Conservation (phyloP, 2,113 vertebrate species). For the Larimichthys crocea region DNA sequence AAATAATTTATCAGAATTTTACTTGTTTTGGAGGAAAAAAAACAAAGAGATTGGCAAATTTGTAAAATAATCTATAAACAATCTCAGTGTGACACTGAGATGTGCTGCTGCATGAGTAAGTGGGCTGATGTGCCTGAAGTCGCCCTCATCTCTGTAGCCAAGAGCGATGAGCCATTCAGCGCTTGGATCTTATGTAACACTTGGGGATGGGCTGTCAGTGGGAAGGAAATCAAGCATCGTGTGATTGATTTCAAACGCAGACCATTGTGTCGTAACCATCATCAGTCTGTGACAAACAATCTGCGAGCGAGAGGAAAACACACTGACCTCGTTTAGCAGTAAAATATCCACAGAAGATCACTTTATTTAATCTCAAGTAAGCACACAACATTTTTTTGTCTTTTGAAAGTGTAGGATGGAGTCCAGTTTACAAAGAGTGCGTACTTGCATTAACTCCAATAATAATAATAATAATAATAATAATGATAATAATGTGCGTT, state of each 20-base stretch:
- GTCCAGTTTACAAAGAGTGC: slow-evolving; percentile 67
- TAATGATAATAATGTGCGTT: slow-evolving; percentile 31
- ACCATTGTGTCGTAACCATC: slow-evolving; percentile 38
- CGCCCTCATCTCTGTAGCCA: slow-evolving; percentile 65
- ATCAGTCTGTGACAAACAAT: slow-evolving; percentile 45
- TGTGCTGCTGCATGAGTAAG: slow-evolving; percentile 76
- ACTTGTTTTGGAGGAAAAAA: neutral
- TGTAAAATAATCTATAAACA: slow-evolving; percentile 25
- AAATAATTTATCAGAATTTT: neutral
- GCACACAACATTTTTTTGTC: slow-evolving; percentile 70
- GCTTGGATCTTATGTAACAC: slow-evolving; percentile 75
- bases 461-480: neutral
- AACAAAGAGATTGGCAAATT: neutral
- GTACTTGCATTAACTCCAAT: slow-evolving; percentile 56
- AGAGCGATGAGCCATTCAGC: slow-evolving; percentile 64
- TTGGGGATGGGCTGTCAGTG: slow-evolving; percentile 57
- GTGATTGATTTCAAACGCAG: slow-evolving; percentile 66
- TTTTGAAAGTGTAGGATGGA: slow-evolving; percentile 57
- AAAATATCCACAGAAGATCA: slow-evolving; percentile 75
- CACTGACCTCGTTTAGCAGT: slow-evolving; percentile 59
- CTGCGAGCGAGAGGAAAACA: slow-evolving; percentile 56
- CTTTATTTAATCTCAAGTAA: slow-evolving; percentile 83
- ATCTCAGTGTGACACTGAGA: slow-evolving; percentile 52
- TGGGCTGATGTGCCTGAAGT: slow-evolving; percentile 66
- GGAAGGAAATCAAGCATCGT: slow-evolving; percentile 64